Percentiles rank a stretch among this genome's conserved stretches.
Conservation (phyloP, 2,888 invertebrate genomes). For the Megastigmus dorsalis region DNA sequence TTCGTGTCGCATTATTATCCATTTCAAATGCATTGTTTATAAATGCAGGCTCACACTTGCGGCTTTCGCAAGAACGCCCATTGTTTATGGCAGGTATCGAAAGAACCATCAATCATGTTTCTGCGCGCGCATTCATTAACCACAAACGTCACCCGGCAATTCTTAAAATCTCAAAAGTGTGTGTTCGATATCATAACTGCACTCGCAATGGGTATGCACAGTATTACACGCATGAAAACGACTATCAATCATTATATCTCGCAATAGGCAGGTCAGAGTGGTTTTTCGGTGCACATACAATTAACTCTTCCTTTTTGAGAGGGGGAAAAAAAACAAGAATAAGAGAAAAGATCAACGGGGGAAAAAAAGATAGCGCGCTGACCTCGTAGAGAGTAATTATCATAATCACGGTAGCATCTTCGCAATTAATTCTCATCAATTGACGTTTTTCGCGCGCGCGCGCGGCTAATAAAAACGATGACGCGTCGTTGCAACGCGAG, state of each 20-base stretch:
- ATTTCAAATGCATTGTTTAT: conserved; percentile 34
- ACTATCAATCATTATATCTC: conserved; percentile 49
- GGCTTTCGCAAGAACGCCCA: conserved; percentile 7
- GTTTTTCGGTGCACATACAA: neutral
- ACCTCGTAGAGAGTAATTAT: conserved; percentile 38
- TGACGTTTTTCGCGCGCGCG: conserved; percentile 37
- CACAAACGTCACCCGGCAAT: conserved; percentile 25
- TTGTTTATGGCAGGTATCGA: conserved; percentile 39
- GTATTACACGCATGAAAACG: conserved; percentile 34
- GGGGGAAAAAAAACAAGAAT: neutral
- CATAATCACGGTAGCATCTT: conserved; percentile 50
- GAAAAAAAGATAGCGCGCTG: conserved; percentile 2
- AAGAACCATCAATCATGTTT: conserved; percentile 38
- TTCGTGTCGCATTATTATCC: too few relatives aligned
- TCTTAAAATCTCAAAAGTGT: conserved; percentile 39
- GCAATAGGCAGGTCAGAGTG: neutral
- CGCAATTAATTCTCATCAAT: conserved; percentile 48
- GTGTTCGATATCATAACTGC: conserved; percentile 31
- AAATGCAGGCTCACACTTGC: neutral
- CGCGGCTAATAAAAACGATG: conserved; percentile 35
- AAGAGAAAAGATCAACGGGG: neutral
- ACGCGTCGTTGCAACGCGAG: neutral
- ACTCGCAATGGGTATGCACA: neutral
- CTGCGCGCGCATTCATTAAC: conserved; percentile 31
- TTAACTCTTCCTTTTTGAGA: neutral